phyloP scores from a whole-genome alignment of 1,140 invertebrate species.

The Drosophila persimilis region DNA sequence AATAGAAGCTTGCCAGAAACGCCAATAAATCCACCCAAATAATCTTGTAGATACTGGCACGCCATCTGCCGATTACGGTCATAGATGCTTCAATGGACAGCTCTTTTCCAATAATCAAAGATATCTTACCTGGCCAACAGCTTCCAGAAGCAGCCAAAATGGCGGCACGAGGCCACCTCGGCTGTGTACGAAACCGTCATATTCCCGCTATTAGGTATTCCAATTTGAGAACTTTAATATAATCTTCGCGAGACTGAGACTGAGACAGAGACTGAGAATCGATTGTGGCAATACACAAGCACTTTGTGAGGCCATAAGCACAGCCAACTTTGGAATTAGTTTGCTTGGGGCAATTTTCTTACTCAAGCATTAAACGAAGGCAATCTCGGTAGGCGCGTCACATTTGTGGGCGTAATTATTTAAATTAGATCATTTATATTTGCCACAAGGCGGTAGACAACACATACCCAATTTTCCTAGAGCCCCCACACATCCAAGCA shows the following conservation, averaged over 20 bases:
- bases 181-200: conserved; percentile 95
- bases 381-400: conserved; percentile 52
- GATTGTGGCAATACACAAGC: conserved; percentile 24
- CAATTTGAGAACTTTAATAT: conserved; percentile 45
- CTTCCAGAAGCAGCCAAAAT: conserved; percentile 92
- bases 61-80: conserved; percentile 87
- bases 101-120: no score
- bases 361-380: conserved; percentile 65
- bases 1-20: conserved; percentile 92
- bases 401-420: conserved; percentile 74
- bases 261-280: conserved; percentile 7
- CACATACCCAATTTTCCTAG: conserved; percentile 58
- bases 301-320: conserved; percentile 51
- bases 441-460: conserved; percentile 59
- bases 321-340: conserved; percentile 54
- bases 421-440: conserved; percentile 79
- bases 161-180: conserved; percentile 92
- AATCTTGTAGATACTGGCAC: conserved; percentile 97
- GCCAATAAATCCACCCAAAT: conserved; percentile 95
- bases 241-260: neutral
- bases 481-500: conserved; percentile 48
- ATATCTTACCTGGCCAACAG: conserved; percentile 88
- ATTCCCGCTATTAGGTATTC: neutral
- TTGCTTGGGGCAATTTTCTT: conserved; percentile 51
- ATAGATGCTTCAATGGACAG: no score